Conservation (phyloP, 2,888 invertebrate species). For the Synanthedon formicaeformis region DNA sequence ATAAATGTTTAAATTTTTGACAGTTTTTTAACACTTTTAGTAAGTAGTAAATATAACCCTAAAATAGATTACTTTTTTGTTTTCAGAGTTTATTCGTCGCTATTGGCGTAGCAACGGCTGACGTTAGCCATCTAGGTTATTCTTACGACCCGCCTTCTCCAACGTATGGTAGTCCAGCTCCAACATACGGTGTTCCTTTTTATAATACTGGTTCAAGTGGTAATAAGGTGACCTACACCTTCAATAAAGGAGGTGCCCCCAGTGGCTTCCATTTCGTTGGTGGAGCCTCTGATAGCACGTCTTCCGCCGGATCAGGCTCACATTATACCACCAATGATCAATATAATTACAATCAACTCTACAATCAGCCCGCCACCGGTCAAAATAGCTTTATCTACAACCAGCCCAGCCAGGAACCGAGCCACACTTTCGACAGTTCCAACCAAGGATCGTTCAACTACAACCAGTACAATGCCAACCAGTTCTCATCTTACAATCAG, state of each 20-base stretch:
- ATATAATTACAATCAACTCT: not conserved
- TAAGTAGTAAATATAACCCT: too few relatives aligned
- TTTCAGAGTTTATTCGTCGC: constrained; percentile 12
- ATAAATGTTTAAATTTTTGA: too few relatives aligned
- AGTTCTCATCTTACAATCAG: constrained; percentile 18
- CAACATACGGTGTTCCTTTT: constrained; percentile 50
- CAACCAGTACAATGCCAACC: constrained; percentile 6
- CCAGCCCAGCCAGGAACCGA: not conserved
- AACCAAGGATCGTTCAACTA: constrained; percentile 3
- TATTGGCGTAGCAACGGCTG: constrained; percentile 39
- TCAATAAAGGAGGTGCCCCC: not conserved
- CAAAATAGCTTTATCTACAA: not conserved
- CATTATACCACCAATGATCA: constrained; percentile 1
- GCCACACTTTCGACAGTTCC: not conserved
- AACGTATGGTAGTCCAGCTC: constrained; percentile 48
- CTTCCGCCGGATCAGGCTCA: not conserved
- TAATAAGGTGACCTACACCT: not conserved
- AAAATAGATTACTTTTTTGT: too few relatives aligned
- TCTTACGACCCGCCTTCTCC: constrained; percentile 51
- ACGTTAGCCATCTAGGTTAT: constrained; percentile 40
- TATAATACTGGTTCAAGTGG: constrained; percentile 20
- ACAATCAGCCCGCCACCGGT: not conserved
- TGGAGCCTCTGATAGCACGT: not conserved
- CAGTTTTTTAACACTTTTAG: too few relatives aligned
- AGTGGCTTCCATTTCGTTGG: not conserved